Evolutionary conservation across 2,113 vertebrate species (phyloP), one percentile per base, ranked within the genome.

Genomic region (Loxodonta africana): DNA sequence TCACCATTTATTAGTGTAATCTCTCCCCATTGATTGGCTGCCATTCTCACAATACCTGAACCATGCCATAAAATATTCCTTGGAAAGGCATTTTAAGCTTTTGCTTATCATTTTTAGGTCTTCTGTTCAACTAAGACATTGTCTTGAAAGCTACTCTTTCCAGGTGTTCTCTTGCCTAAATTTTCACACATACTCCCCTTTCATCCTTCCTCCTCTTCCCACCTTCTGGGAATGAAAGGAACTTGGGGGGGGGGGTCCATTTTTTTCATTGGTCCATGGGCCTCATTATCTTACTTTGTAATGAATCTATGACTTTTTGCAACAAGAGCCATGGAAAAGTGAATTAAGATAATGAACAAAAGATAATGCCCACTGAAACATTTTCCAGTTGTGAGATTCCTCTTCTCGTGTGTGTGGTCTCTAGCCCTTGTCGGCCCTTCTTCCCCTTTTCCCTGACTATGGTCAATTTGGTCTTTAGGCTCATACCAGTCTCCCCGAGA

Each of bases 401-500:
- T 98, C 63, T 97, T 80, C 91, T 80, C 91, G 18, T 95, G 91
- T 97, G 96, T 94, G 83, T 33, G 21, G 6, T 73, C 60, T 96
- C 95, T 87, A 83, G 84, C 83, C 53, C 76, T n/a, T 51, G 14
- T 33, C 5, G 8, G 23, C 69, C 71, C 23, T 53, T 30, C 46
- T 23, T 0, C 85, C 80, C 46, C 69, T 62, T 93, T 69, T 17
- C 94, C 97, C 94, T 96, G 73, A 89, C 67, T 46, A 33, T 89
- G 90, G 97, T 98, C 97, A 90, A 28, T 98, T 98, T 98, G 96
- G 96, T 98, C 98, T 98, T 98, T 98, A 98, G 98, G 96, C 97
- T 98, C n/a, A 33, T 98, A 98, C 95, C 97, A 97, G 99, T 99
- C 99, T 99, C 98, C 98, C 98, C 80, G 98, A 99, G 99, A 99